Evolutionary conservation across 2,797 vertebrate species (phyloP).

Genomic region (Sebastes taczanowskii): DNA sequence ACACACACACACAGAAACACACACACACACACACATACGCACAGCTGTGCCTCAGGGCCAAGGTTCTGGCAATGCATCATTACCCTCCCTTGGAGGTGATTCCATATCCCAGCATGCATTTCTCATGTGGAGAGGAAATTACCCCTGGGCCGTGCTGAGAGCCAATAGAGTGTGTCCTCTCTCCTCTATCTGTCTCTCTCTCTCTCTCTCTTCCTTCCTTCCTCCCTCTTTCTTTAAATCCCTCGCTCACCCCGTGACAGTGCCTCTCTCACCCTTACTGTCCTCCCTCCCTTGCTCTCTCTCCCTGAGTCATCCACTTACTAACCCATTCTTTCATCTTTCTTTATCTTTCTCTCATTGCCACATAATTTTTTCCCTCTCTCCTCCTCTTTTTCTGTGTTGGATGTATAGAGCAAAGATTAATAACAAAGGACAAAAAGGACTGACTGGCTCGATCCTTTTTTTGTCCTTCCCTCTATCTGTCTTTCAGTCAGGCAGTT

Average conservation of each 20-base stretch:
- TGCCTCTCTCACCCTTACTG: slow-evolving; percentile 31
- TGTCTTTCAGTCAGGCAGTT: slow-evolving; percentile 7
- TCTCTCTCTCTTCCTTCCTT: slow-evolving; percentile 7
- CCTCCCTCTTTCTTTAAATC: slow-evolving; percentile 59
- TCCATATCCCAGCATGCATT: slow-evolving; percentile 83
- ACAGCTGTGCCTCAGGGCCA: slow-evolving; percentile 78
- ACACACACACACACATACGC: slow-evolving; percentile 13
- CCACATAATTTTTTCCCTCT: neutral
- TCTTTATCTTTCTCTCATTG: slow-evolving; percentile 42
- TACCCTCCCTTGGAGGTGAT: slow-evolving; percentile 82
- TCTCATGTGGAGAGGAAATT: slow-evolving; percentile 82
- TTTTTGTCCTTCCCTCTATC: neutral
- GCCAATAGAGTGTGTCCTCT: slow-evolving; percentile 78
- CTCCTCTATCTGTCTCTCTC: slow-evolving; percentile 61
- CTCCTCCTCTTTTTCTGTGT: neutral
- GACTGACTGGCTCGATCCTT: neutral
- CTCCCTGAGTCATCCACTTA: slow-evolving; percentile 35
- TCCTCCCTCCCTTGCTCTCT: slow-evolving; percentile 16
- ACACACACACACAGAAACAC: neutral
- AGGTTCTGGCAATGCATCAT: slow-evolving; percentile 82
- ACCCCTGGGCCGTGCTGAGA: slow-evolving; percentile 80
- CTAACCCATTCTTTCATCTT: slow-evolving; percentile 45
- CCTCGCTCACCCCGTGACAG: slow-evolving; percentile 56
- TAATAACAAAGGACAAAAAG: slow-evolving; percentile 27
- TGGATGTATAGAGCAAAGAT: slow-evolving; percentile 18